phyloP scores from a whole-genome alignment of 2,888 invertebrate genomes.

The Hypomecis punctinalis region DNA sequence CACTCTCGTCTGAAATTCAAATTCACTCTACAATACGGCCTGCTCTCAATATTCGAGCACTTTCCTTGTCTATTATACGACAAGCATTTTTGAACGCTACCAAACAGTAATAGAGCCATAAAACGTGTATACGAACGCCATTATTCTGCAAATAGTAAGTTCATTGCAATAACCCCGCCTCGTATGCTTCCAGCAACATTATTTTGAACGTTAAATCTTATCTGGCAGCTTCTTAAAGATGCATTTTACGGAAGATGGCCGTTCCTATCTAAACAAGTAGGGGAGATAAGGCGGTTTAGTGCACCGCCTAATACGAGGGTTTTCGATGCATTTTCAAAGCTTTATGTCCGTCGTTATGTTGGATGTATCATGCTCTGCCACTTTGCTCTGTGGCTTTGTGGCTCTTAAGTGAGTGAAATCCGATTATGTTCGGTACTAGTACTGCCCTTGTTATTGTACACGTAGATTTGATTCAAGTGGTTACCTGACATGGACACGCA shows the following conservation, averaged over 20 bases:
- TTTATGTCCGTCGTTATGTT: slow-evolving; percentile 63
- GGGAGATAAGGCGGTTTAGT: slow-evolving; percentile 76
- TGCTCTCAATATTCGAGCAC: slow-evolving; percentile 38
- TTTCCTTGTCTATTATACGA: slow-evolving; percentile 23
- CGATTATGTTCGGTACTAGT: slow-evolving; percentile 16
- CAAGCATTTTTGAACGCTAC: slow-evolving; percentile 19
- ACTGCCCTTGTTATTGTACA: neutral
- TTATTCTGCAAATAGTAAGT: slow-evolving; percentile 39
- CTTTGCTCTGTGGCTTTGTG: slow-evolving; percentile 41
- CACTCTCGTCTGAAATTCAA: slow-evolving; percentile 48
- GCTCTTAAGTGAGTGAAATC: slow-evolving; percentile 31
- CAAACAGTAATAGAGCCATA: slow-evolving; percentile 37
- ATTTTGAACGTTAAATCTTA: slow-evolving; percentile 73
- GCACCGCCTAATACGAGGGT: slow-evolving; percentile 63
- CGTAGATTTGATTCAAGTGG: slow-evolving; percentile 5
- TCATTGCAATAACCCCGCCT: slow-evolving; percentile 42
- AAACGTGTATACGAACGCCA: slow-evolving; percentile 39
- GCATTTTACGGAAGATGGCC: slow-evolving; percentile 71
- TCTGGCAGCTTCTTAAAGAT: slow-evolving; percentile 69
- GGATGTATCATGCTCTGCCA: slow-evolving; percentile 49
- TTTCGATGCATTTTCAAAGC: slow-evolving; percentile 61
- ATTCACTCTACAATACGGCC: slow-evolving; percentile 48
- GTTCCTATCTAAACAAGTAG: slow-evolving; percentile 71
- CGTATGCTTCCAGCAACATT: slow-evolving; percentile 57
- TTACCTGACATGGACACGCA: neutral